phyloP scores from a whole-genome alignment of 2,888 invertebrate species.

The Tipula confusa region DNA sequence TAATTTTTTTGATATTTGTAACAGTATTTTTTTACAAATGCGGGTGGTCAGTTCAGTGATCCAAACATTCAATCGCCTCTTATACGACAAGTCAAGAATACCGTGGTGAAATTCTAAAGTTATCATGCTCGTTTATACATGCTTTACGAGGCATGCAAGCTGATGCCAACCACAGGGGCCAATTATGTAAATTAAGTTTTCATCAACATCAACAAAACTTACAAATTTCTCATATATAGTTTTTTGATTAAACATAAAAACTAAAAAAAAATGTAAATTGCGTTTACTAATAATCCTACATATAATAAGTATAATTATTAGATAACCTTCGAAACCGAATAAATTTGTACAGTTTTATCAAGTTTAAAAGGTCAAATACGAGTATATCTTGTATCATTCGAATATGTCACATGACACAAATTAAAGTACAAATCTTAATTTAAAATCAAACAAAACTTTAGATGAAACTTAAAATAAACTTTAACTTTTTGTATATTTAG shows the following conservation, averaged over 20 bases:
- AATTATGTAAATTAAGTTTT: too few relatives aligned
- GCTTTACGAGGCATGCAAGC: too few relatives aligned
- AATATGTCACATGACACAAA: background rate
- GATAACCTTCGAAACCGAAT: background rate
- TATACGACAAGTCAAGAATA: too few relatives aligned
- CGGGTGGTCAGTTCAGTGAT: too few relatives aligned
- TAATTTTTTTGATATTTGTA: too few relatives aligned
- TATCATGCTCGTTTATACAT: too few relatives aligned
- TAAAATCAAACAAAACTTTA: background rate
- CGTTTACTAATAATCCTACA: background rate
- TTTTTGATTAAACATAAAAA: background rate
- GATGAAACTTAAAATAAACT: background rate
- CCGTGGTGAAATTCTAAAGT: too few relatives aligned
- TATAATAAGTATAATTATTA: background rate
- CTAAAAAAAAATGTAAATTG: background rate
- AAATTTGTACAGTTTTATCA: background rate
- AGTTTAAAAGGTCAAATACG: background rate
- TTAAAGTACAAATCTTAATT: background rate
- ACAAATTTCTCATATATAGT: background rate
- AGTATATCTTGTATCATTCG: background rate
- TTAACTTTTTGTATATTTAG: background rate
- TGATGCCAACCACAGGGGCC: too few relatives aligned
- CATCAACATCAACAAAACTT: background rate
- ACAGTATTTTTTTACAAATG: too few relatives aligned
- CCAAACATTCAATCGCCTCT: too few relatives aligned